Percentiles rank a stretch among this genome's conserved stretches.
phyloP scores from a whole-genome alignment of 2,888 invertebrate genomes.

The Agrilus biguttatus region DNA sequence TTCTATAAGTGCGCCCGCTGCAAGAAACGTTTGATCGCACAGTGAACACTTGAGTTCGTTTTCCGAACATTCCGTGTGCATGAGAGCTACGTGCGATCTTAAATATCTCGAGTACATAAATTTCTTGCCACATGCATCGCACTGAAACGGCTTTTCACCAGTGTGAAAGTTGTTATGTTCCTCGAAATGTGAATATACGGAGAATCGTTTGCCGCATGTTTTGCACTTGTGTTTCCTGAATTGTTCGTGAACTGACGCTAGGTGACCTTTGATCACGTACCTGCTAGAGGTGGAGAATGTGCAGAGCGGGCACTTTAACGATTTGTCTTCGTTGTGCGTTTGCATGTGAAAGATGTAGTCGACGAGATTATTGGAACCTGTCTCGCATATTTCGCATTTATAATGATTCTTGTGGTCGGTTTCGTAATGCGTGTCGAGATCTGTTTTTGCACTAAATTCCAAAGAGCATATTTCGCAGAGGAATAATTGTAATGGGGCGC shows the following conservation, averaged over 20 bases:
- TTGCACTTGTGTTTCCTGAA: constrained; percentile 11
- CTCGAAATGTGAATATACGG: constrained; percentile 29
- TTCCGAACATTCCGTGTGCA: constrained; percentile 10
- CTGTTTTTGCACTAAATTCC: constrained; percentile 2
- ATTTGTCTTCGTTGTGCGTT: constrained; percentile 12
- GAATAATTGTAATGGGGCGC: constrained; percentile 7
- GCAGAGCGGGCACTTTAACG: constrained; percentile 20
- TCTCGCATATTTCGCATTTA: constrained; percentile 8
- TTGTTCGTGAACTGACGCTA: background rate
- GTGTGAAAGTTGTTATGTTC: constrained; percentile 33
- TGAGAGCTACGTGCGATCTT: constrained; percentile 30
- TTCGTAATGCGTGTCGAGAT: constrained; percentile 6
- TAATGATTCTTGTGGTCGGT: constrained; percentile 8
- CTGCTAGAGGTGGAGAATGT: constrained; percentile 13
- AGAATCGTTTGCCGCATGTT: constrained; percentile 19
- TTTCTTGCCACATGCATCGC: constrained; percentile 39
- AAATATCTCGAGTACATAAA: constrained; percentile 39
- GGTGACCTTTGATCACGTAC: constrained; percentile 18
- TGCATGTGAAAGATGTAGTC: constrained; percentile 10
- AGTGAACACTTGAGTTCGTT: constrained; percentile 1
- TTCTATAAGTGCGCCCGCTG: too few relatives aligned
- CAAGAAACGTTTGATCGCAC: background rate
- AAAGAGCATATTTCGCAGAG: constrained; percentile 7
- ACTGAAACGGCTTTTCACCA: constrained; percentile 35
- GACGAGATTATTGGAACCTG: constrained; percentile 9